phyloP scores from a whole-genome alignment of 2,113 vertebrate genomes.

The Columbina picui region DNA sequence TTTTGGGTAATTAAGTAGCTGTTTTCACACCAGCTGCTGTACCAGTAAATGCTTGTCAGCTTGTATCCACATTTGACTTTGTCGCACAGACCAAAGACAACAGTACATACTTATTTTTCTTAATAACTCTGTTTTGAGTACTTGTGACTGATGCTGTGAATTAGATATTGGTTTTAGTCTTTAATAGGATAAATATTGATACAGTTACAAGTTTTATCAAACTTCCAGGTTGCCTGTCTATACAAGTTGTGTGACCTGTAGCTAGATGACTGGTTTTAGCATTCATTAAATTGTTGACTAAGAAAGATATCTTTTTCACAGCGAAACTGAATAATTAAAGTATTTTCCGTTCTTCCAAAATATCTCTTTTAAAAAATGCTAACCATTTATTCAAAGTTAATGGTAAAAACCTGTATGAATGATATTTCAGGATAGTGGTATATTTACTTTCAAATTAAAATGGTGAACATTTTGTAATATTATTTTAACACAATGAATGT shows the following conservation, averaged over 20 bases:
- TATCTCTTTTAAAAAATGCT: not conserved
- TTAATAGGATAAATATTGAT: constrained; percentile 18
- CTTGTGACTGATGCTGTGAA: not conserved
- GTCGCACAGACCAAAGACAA: not conserved
- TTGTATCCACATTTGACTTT: not conserved
- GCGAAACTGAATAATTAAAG: not conserved
- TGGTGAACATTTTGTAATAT: not conserved
- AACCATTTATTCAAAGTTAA: not conserved
- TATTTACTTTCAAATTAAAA: not conserved
- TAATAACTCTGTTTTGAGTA: constrained; percentile 7
- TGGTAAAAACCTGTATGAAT: not conserved
- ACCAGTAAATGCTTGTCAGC: not conserved
- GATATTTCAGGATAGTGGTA: not conserved
- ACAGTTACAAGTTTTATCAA: not conserved
- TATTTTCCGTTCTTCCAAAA: not conserved
- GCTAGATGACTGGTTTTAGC: not conserved
- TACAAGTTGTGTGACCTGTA: not conserved
- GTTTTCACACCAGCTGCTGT: not conserved
- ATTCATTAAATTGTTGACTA: not conserved
- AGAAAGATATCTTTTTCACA: not conserved
- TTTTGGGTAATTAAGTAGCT: not conserved
- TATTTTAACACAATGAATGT: not conserved
- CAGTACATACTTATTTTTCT: not conserved
- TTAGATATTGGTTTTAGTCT: constrained; percentile 14
- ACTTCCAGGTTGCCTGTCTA: not conserved